Evolutionary conservation across 2,888 invertebrate species (phyloP).

Genomic region (Prosopocoilus inquinatus): DNA sequence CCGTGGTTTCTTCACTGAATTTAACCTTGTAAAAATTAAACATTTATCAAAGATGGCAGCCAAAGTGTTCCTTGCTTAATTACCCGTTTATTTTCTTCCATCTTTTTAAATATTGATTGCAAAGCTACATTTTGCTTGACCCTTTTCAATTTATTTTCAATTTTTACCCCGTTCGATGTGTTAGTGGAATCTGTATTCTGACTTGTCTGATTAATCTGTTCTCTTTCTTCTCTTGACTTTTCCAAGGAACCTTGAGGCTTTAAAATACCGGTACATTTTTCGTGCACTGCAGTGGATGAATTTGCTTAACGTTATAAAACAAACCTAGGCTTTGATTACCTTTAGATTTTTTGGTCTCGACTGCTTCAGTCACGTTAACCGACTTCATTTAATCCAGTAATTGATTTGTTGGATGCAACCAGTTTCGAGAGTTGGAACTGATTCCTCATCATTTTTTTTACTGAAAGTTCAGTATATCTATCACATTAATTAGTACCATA

Average conservation of each 20-base stretch:
- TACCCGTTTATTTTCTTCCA: slow-evolving; percentile 70
- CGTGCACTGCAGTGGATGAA: slow-evolving; percentile 19
- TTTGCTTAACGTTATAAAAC: background rate
- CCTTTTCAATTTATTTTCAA: slow-evolving; percentile 44
- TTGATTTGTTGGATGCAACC: slow-evolving; percentile 52
- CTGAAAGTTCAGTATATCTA: slow-evolving; percentile 13
- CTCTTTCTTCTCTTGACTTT: slow-evolving; percentile 63
- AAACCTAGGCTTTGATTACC: slow-evolving; percentile 24
- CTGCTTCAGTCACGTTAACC: slow-evolving; percentile 47
- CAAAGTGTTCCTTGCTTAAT: background rate
- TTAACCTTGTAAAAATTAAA: slow-evolving; percentile 37
- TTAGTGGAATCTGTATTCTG: slow-evolving; percentile 6
- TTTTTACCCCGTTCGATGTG: slow-evolving; percentile 22
- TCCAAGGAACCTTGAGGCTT: slow-evolving; percentile 72
- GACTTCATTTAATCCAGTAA: slow-evolving; percentile 58
- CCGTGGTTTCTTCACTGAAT: slow-evolving; percentile 42
- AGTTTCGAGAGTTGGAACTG: slow-evolving; percentile 44
- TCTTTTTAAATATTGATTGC: slow-evolving; percentile 71
- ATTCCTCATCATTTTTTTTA: slow-evolving; percentile 37
- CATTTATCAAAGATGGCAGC: no score
- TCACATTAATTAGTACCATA: no score
- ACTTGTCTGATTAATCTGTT: slow-evolving; percentile 34
- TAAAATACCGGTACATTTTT: slow-evolving; percentile 58
- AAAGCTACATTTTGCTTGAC: slow-evolving; percentile 77
- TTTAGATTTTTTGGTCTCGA: slow-evolving; percentile 29